These are phyloP conservation scores for Botia almorhae DNA, from an alignment of 2,797 vertebrate species.

Conservation along the genomic window DNA sequence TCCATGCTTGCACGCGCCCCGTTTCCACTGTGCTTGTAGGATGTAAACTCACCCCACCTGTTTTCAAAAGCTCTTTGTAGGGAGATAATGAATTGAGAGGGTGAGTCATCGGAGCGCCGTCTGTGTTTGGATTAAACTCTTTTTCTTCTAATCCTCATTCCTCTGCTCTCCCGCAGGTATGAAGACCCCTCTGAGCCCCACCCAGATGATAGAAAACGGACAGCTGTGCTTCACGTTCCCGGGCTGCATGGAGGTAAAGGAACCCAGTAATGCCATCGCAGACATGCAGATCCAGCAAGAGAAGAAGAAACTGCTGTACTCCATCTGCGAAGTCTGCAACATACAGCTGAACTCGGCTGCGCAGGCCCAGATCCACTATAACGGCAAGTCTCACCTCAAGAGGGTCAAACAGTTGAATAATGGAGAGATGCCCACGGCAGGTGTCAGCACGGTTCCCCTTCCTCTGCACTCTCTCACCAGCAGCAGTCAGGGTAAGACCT, in stretches of 20 bases:
- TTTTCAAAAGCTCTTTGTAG: conserved; percentile 24
- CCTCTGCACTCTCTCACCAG: conserved; percentile 56
- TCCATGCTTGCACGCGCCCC: conserved; percentile 1
- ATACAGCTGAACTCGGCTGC: conserved; percentile 87
- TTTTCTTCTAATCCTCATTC: neutral
- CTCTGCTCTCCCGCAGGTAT: conserved; percentile 70
- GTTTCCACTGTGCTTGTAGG: conserved; percentile 13
- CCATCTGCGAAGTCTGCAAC: conserved; percentile 87
- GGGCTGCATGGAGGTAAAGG: conserved; percentile 78
- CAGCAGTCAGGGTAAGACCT: conserved; percentile 77
- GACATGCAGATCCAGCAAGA: conserved; percentile 72
- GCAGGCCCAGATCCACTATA: conserved; percentile 87
- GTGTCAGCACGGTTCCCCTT: conserved; percentile 59
- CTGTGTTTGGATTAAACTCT: conserved; percentile 16
- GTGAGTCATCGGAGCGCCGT: conserved; percentile 28
- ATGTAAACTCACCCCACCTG: conserved; percentile 38
- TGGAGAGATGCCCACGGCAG: conserved; percentile 74
- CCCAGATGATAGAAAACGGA: conserved; percentile 77
- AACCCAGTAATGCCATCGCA: conserved; percentile 69
- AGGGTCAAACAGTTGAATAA: conserved; percentile 85
- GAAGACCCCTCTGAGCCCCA: conserved; percentile 80
- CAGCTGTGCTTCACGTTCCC: conserved; percentile 79
- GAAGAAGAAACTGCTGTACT: conserved; percentile 84
- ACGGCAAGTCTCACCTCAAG: conserved; percentile 86
- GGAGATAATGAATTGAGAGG: conserved; percentile 32